Evolutionary conservation across 2,888 invertebrate species (phyloP), one percentile per base, ranked within the genome.

Genomic region (Orgyia antiqua): DNA sequence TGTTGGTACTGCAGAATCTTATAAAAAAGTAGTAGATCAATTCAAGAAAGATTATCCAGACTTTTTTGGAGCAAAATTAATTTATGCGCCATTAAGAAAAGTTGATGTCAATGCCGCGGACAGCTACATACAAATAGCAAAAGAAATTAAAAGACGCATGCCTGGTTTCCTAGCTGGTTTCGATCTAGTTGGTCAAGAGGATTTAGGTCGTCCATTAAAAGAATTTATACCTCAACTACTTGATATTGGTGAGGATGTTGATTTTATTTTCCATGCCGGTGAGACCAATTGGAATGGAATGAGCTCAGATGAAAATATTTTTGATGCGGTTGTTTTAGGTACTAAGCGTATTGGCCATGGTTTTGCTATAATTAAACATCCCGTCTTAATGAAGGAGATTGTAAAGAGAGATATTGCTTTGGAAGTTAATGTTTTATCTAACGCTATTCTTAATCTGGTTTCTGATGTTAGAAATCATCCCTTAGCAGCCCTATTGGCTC

Each of bases 121-220:
- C 1, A 52, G 68, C 0, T 90, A 90, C 51, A 60, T 91, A 9
- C 40, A 61, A 34, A 76, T 47, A n/a, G 78, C 82, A 0, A 68
- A 51, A 33, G 43, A 59, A 43, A 64, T 90, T n/a, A 84, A 89
- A 58, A 59, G 51, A 0, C 58, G 60, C 21, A 87, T 89, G 52
- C 93, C 94, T 0, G 79, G 89, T 35, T 92, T 93, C 45, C 68
- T 94, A n/a, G 91, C 90, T 8, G 95, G 94, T 7, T 94, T 94
- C 43, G 95, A 95, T 78, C 82, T 95, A 36, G 94, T 94, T 0
- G 94, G 94, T 0, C 93, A 93, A 57, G 95, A 95, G 70, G 94
- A 95, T 54, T 71, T 88, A 32, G 93, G 94, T 0, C 59, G 72
- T 11, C 90, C 92, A 0, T 69, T 91, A 0, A 71, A 83, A 19